Evolutionary conservation across 2,888 invertebrate genomes (phyloP).

Genomic region (Bugulina stolonifera): DNA sequence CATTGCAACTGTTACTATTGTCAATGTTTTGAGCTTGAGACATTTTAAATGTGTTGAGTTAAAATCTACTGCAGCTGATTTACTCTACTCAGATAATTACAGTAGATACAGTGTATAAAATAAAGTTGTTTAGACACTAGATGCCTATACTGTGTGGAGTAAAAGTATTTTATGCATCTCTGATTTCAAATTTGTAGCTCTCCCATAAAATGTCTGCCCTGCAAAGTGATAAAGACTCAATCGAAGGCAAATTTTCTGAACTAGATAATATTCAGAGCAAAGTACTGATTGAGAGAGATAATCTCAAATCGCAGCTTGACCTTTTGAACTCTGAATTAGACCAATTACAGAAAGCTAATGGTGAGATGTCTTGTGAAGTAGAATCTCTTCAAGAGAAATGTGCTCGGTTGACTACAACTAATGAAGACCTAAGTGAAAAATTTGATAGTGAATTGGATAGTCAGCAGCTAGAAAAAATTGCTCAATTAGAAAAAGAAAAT

Average conservation of each 20-base stretch:
- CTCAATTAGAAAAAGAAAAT: not conserved
- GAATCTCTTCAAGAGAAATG: constrained; percentile 4
- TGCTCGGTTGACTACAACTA: not conserved
- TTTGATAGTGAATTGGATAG: not conserved
- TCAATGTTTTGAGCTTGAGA: too few relatives aligned
- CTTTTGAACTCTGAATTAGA: constrained; percentile 9
- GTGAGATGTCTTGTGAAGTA: not conserved
- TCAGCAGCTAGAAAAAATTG: not conserved
- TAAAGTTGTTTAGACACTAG: too few relatives aligned
- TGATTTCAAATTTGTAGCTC: not conserved
- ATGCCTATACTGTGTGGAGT: not conserved
- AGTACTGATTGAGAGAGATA: not conserved
- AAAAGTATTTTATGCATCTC: not conserved
- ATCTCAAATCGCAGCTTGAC: not conserved
- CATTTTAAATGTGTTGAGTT: too few relatives aligned
- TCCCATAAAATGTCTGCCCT: not conserved
- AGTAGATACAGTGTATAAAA: too few relatives aligned
- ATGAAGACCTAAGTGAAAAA: not conserved
- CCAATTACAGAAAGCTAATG: not conserved
- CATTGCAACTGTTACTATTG: too few relatives aligned
- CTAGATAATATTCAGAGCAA: too few relatives aligned
- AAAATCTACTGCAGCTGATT: too few relatives aligned
- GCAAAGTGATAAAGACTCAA: not conserved
- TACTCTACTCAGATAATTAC: too few relatives aligned
- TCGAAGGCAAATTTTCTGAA: not conserved